These are phyloP conservation scores for Macquaria ambigua DNA, from an alignment of 2,113 vertebrate species.

Conservation along the genomic window DNA sequence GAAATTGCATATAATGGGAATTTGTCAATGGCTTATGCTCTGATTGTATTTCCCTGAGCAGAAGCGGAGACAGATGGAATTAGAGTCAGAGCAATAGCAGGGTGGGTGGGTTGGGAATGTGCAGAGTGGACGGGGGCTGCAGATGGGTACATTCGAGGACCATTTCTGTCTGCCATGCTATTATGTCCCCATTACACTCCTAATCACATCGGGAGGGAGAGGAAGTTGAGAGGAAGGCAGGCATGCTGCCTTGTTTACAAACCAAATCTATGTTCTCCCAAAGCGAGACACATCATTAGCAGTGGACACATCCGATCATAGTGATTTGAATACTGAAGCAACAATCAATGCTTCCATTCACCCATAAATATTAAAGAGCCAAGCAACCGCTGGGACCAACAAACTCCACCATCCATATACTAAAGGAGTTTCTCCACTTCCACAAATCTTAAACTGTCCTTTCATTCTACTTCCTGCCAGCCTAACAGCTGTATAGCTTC, in stretches of 20 bases:
- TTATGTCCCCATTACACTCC: conserved; percentile 59
- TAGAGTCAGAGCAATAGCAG: conserved; percentile 21
- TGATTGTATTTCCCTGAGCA: conserved; percentile 73
- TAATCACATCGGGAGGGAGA: conserved; percentile 51
- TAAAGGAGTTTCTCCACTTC: neutral
- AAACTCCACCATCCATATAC: neutral
- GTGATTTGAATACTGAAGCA: conserved; percentile 36
- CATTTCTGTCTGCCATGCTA: conserved; percentile 55
- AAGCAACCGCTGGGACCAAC: neutral
- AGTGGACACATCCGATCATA: conserved; percentile 45
- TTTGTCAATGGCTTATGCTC: conserved; percentile 73
- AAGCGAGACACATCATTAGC: conserved; percentile 44
- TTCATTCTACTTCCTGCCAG: conserved; percentile 21
- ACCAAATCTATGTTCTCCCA: conserved; percentile 53
- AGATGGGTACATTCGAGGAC: conserved; percentile 25
- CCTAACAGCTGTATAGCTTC: conserved; percentile 6
- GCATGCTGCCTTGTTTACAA: conserved; percentile 58
- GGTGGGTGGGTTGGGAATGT: neutral
- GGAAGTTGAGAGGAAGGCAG: conserved; percentile 27
- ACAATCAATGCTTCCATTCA: conserved; percentile 34
- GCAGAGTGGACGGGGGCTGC: neutral
- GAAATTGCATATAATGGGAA: conserved; percentile 80
- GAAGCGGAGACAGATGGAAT: conserved; percentile 54
- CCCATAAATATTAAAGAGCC: conserved; percentile 54
- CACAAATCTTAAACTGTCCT: conserved; percentile 15